Conservation (phyloP, 2,888 invertebrate genomes). For the Meteorus colon region DNA sequence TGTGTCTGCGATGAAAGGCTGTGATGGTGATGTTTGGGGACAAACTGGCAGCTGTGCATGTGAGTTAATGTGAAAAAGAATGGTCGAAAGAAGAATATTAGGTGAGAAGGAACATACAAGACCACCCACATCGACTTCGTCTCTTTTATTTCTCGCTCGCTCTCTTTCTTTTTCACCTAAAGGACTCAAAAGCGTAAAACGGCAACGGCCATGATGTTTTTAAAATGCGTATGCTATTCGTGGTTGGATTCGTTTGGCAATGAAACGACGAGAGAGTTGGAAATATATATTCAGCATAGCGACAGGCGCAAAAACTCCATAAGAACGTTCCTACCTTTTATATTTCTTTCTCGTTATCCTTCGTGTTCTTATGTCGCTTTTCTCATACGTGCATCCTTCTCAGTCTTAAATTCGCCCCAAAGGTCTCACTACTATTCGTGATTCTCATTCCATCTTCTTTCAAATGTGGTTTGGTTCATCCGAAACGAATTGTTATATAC, state of each 20-base stretch:
- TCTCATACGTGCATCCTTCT: slow-evolving; percentile 13
- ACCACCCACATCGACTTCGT: slow-evolving; percentile 31
- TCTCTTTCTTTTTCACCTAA: slow-evolving; percentile 4
- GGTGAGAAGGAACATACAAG: slow-evolving; percentile 22
- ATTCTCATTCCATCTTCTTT: slow-evolving; percentile 29
- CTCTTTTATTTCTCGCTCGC: not conserved
- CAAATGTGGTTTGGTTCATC: slow-evolving; percentile 11
- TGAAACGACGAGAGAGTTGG: slow-evolving; percentile 2
- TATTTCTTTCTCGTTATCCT: slow-evolving; percentile 18
- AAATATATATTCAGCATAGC: slow-evolving; percentile 6
- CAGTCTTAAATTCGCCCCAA: slow-evolving; percentile 26
- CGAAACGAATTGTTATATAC: slow-evolving; percentile 21
- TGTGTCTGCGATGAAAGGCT: slow-evolving; percentile 28
- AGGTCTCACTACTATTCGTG: not conserved
- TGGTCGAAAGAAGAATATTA: slow-evolving; percentile 30
- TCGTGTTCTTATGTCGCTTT: slow-evolving; percentile 22
- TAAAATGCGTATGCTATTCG: slow-evolving; percentile 22
- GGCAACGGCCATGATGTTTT: slow-evolving; percentile 19
- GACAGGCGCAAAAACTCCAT: slow-evolving; percentile 9
- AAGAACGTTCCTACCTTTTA: slow-evolving; percentile 13
- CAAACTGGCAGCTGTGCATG: slow-evolving; percentile 35
- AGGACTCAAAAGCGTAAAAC: slow-evolving; percentile 31
- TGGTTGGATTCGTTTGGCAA: slow-evolving; percentile 15
- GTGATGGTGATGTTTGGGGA: slow-evolving; percentile 32
- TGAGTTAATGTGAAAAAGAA: slow-evolving; percentile 35